Base-by-base conservation (phyloP, 2,888 invertebrate genomes). In the Phragmatobia fuliginosa region DNA sequence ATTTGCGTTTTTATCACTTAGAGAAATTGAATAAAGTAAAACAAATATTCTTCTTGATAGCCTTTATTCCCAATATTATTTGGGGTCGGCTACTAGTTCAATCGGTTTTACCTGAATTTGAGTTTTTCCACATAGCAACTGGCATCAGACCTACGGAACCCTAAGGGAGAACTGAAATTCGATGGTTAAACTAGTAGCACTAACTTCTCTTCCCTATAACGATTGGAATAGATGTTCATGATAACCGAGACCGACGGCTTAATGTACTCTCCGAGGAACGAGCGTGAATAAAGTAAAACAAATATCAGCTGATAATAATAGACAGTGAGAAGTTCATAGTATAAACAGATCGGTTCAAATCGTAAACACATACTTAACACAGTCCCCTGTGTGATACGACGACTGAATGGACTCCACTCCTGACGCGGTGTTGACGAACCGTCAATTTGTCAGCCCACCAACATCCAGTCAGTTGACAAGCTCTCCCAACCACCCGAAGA, bases 371-470 rank as follows among this genome's bases (percentile, higher is more conserved):
- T 71, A 77, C 77, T 83, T 74, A 70, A 76, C 83, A 77, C 75
- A 74, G 80, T 74, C 78, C 82, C 77, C 78, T 82, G 74, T 80
- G 74, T 77, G 74, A 77, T 69, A 74, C 76, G 82, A 80, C 78
- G 82, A 78, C 75, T 85, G 87, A 87, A 85, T 85, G 82, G 80
- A 80, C 76, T 87, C 82, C 83, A 82, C 79, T 80, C 80, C 81
- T 81, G 83, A 83, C 84, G 76, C 79, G 76, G 79, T 78, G 85
- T 80, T 85, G 88, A 88, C 88, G 88, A 84, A 86, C 87, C 90
- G 90, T 90, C 94, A 94, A 95, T 95, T 95, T 94, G 94, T 94
- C 94, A 91, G 88, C 74, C 84, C 81, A 85, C 89, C 89, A 89
- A 91, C 93, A 91, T 92, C 92, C 92, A 89, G 91, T 91, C 93